These are phyloP conservation scores for Thymelicus sylvestris DNA, from an alignment of 2,888 invertebrate species.

Conservation along the genomic window DNA sequence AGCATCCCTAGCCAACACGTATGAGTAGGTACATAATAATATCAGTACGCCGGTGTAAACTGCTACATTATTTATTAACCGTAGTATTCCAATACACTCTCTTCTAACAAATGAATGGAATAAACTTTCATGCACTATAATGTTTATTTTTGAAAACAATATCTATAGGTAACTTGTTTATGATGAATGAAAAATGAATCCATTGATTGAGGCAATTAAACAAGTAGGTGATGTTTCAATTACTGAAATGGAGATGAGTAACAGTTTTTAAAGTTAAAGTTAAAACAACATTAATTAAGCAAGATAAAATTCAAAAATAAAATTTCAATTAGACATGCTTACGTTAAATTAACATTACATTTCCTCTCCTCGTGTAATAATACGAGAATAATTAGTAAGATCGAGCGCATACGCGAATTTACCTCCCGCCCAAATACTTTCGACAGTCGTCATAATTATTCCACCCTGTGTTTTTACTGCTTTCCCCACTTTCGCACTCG, in stretches of 20 bases:
- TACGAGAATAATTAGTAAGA: constrained; percentile 33
- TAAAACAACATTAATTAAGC: too few species aligned
- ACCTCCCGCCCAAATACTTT: constrained; percentile 28
- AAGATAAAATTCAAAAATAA: not conserved
- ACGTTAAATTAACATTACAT: constrained; percentile 21
- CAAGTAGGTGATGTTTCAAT: too few species aligned
- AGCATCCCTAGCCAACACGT: constrained; percentile 12
- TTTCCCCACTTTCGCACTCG: constrained; percentile 24
- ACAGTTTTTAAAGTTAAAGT: too few species aligned
- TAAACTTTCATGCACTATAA: too few species aligned
- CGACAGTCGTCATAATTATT: constrained; percentile 35
- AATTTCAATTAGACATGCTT: constrained; percentile 17
- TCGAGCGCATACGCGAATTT: constrained; percentile 35
- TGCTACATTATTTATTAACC: constrained; percentile 26
- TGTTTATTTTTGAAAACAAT: too few species aligned
- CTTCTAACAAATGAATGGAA: constrained; percentile 24
- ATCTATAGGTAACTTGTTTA: too few species aligned
- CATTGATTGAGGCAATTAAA: too few species aligned
- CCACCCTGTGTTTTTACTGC: constrained; percentile 34
- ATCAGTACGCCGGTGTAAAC: constrained; percentile 27
- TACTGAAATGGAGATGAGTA: too few species aligned
- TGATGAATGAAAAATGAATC: too few species aligned
- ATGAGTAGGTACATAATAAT: constrained; percentile 9
- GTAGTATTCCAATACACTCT: constrained; percentile 19
- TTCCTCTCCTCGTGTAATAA: constrained; percentile 24